Base-by-base conservation (phyloP, 2,888 invertebrate genomes). In the Ypsolopha scabrella region DNA sequence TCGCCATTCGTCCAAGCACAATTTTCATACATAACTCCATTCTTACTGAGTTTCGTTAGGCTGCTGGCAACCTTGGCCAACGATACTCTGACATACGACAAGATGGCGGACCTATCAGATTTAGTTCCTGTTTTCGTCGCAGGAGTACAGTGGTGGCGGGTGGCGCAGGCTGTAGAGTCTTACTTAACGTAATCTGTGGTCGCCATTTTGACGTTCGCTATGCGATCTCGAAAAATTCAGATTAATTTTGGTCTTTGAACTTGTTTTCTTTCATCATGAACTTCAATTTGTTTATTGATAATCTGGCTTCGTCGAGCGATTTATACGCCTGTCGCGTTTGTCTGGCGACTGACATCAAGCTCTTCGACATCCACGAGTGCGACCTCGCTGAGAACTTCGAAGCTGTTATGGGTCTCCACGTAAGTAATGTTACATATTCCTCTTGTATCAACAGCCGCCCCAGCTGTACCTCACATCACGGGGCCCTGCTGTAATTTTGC, bases 311-410 rank as follows among this genome's bases (percentile, higher is more conserved):
- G 9, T 6, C 43, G 6, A 8, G 13, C 34, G 34, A 49, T 4
- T 24, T 68, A 55, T 51, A 69, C 43, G 73, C 70, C 1, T 81
- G 75, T 48, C 68, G 73, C 10, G 56, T 69, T 52, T 83, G 83
- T 55, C 64, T 83, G n/a, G 67, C 68, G 4, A 76, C 73, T 7
- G 69, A 70, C 6, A 63, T 69, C 0, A 78, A 73, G 57, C 55
- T 83, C 4, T 74, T 65, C 55, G 65, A 76, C 55, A 66, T 82
- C 56, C 64, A 59, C 41, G 60, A 67, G 55, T 65, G 66, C 52
- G 60, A 63, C 36, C 58, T 82, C 3, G 61, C 64, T 53, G 57
- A 61, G 10, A 57, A 67, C 0, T 81, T 69, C 50, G 70, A 75
- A 61, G 61, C 55, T 51, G 51, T 81, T 1, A 74, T 71, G 44